phyloP scores from a whole-genome alignment of 2,888 invertebrate genomes.

The Clunio marinus region DNA sequence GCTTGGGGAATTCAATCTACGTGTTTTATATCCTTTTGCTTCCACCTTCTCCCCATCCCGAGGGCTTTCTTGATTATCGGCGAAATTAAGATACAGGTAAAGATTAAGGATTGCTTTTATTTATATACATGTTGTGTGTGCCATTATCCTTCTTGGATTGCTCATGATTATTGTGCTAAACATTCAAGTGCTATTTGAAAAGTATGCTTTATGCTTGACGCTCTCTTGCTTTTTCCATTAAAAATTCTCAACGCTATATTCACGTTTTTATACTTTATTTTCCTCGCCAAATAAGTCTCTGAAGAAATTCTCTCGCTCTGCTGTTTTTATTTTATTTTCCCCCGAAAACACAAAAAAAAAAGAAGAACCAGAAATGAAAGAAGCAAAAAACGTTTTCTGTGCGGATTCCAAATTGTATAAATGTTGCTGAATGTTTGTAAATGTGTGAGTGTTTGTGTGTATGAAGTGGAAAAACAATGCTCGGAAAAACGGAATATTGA shows the following conservation, averaged over 20 bases:
- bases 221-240: constrained; percentile 10
- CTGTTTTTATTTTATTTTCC: background rate
- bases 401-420: constrained; percentile 27
- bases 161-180: too few relatives aligned
- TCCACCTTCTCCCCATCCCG: background rate
- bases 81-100: constrained; percentile 21
- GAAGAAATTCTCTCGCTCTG: constrained; percentile 2
- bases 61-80: constrained; percentile 23
- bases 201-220: background rate
- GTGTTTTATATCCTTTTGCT: constrained; percentile 3
- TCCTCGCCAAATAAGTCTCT: too few relatives aligned
- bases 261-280: constrained; percentile 37
- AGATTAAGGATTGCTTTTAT: constrained; percentile 2
- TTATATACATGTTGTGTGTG: background rate
- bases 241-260: constrained; percentile 31
- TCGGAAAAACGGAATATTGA: constrained; percentile 39
- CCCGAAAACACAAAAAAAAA: constrained; percentile 14
- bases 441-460: constrained; percentile 35
- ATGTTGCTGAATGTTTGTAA: constrained; percentile 4
- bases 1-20: constrained; percentile 14
- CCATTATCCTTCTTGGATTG: background rate
- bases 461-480: constrained; percentile 39
- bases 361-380: background rate
- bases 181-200: background rate
- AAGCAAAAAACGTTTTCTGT: constrained; percentile 12